phyloP scores from a whole-genome alignment of 1,140 invertebrate species.

The Heterodera carotae region DNA sequence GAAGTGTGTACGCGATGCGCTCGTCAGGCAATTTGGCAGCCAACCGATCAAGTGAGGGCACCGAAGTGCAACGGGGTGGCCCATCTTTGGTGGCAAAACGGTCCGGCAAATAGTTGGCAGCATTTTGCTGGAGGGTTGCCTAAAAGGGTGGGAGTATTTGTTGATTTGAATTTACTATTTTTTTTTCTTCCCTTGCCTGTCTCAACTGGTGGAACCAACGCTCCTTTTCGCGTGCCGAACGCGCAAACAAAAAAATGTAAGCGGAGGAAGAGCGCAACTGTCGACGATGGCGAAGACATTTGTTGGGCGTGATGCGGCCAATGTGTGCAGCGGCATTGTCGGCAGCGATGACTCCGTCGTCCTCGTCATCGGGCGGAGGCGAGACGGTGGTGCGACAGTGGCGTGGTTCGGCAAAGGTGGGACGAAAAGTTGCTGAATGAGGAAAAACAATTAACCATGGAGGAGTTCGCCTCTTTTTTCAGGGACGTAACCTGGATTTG shows the following conservation, averaged over 20 bases:
- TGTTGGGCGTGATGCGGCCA: no score
- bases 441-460: no score
- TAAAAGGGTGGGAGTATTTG: neutral
- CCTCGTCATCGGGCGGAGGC: no score
- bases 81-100: neutral
- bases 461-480: no score
- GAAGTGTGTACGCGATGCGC: slow-evolving; percentile 41
- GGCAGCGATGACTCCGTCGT: no score
- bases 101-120: neutral
- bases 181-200: slow-evolving; percentile 19
- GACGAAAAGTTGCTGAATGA: no score
- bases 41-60: slow-evolving; percentile 19
- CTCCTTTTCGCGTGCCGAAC: slow-evolving; percentile 83
- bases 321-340: no score
- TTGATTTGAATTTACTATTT: neutral
- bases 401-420: no score
- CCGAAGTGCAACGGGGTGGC: neutral
- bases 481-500: no score
- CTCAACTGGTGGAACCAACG: slow-evolving; percentile 74
- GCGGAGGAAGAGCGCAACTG: neutral
- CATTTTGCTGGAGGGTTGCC: neutral
- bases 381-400: no score
- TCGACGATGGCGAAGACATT: neutral
- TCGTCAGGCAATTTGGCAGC: slow-evolving; percentile 7
- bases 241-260: slow-evolving; percentile 75